Base-by-base conservation (phyloP, 1,140 invertebrate species). In the Lepidostoma basale region DNA sequence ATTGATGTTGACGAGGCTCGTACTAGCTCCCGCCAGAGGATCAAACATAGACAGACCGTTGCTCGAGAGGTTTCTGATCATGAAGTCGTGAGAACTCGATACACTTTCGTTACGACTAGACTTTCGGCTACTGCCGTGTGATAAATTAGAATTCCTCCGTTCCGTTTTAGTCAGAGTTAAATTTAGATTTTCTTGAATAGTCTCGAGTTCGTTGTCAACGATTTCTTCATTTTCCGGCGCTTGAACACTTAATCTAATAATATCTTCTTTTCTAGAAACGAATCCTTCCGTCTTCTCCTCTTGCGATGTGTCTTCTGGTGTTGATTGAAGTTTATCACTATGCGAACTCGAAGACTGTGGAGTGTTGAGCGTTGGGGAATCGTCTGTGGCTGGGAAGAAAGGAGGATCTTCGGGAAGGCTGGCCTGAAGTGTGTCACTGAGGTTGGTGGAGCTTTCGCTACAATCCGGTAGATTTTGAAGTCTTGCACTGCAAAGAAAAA, bases 21-120 rank as follows among this genome's bases (percentile, higher is more conserved):
- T 54, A 0, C 65, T 70, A 0, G 77, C 77, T 0, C 78, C 78
- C 0, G 79, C 77, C 25, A 82, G 64, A 2, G 82, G 82, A 73
- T 83, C 82, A 59, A 83, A 83, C 79, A 81, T 82, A 76, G 81
- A 81, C 1, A 83, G 74, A 1, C 79, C 81, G 59, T 79, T 82
- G 0, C 79, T 82, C 0, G 82, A 83, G 12, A 83, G 73, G 68
- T 82, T 83, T 73, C 81, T 76, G 10, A 82, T 62, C 1, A 79
- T 75, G 1, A 82, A 68, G 54, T 82, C 81, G 33, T 65, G 69
- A 20, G 59, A 45, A 25, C 66, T 65, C 6, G 69, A 59, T 3
- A 66, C 39, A 26, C 63, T 75, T 47, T 83, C 81, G 0, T 75
- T 73, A 73, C 77, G 76, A 62, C 79, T 81, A 6, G 76, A 78